Conservation (phyloP, 2,113 vertebrate species). For the Actinemys pallida region DNA sequence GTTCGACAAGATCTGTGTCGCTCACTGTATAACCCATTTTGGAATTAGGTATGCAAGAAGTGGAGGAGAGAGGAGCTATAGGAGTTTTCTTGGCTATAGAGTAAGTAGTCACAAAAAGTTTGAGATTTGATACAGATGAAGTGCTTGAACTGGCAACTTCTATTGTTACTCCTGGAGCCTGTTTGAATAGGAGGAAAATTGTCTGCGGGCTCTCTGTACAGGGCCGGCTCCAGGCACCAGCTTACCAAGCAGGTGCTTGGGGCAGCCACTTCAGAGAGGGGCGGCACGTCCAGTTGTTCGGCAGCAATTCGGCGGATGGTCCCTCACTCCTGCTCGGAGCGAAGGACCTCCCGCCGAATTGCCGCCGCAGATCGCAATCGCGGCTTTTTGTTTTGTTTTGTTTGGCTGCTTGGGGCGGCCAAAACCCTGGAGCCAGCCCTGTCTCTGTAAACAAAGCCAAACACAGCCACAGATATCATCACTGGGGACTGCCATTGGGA, state of each 20-base stretch:
- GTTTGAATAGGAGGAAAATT: not conserved
- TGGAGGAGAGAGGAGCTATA: not conserved
- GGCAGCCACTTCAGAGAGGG: too few relatives aligned
- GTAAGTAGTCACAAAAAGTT: not conserved
- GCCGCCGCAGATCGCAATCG: too few relatives aligned
- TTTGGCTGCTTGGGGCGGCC: too few relatives aligned
- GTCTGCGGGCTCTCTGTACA: not conserved
- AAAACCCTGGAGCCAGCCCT: too few relatives aligned
- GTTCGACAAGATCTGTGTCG: not conserved
- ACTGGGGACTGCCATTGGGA: not conserved
- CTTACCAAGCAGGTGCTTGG: too few relatives aligned
- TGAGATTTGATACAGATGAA: constrained; percentile 16
- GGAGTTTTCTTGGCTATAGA: constrained; percentile 15
- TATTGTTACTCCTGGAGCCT: constrained; percentile 52
- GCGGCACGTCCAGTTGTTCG: too few relatives aligned
- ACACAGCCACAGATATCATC: not conserved
- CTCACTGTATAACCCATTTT: not conserved
- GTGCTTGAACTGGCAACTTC: constrained; percentile 54
- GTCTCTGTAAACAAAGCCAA: not conserved
- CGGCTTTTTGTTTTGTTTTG: too few relatives aligned
- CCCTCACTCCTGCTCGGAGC: too few relatives aligned
- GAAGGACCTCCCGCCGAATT: too few relatives aligned
- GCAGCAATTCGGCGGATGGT: too few relatives aligned
- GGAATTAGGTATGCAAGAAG: constrained; percentile 29
- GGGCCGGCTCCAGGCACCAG: too few relatives aligned